Percentiles rank a stretch among this genome's conserved stretches.
Evolutionary conservation across 2,113 vertebrate species (phyloP).

Genomic region (Plestiodon gilberti): DNA sequence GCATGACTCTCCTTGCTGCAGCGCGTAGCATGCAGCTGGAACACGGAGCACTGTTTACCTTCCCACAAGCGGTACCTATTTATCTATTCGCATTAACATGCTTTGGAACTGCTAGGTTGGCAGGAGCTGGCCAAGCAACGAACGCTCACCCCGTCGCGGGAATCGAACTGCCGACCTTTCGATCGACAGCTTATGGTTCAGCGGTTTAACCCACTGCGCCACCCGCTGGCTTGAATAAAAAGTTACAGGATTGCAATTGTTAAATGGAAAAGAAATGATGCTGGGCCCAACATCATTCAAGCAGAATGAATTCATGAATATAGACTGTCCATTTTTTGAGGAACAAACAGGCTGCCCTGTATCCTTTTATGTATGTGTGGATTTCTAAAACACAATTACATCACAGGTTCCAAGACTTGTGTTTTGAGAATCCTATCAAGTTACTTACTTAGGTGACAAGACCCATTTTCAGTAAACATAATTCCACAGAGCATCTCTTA

Average conservation of each 20-base stretch:
- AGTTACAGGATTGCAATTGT: not conserved
- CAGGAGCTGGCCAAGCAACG: too few relatives aligned
- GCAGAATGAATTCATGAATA: not conserved
- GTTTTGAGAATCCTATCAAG: constrained; percentile 4
- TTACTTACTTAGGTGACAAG: not conserved
- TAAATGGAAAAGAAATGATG: constrained; percentile 32
- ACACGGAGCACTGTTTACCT: too few relatives aligned
- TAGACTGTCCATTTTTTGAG: not conserved
- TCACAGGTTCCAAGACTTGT: constrained; percentile 7
- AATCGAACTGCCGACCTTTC: too few relatives aligned
- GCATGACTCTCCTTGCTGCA: too few relatives aligned
- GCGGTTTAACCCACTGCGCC: too few relatives aligned
- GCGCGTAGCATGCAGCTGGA: too few relatives aligned
- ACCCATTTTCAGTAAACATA: constrained; percentile 22
- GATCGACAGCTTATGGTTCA: too few relatives aligned
- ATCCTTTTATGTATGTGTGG: not conserved
- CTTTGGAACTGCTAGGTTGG: too few relatives aligned
- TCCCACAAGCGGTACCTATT: too few relatives aligned
- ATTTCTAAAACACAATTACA: not conserved
- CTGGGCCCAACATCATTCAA: not conserved
- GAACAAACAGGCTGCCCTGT: not conserved
- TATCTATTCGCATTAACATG: too few relatives aligned
- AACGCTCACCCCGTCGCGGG: too few relatives aligned
- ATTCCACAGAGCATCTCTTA: not conserved
- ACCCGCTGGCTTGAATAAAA: too few relatives aligned